Evolutionary conservation across 2,888 invertebrate species (phyloP).

Genomic region (Crossocerus cetratus): DNA sequence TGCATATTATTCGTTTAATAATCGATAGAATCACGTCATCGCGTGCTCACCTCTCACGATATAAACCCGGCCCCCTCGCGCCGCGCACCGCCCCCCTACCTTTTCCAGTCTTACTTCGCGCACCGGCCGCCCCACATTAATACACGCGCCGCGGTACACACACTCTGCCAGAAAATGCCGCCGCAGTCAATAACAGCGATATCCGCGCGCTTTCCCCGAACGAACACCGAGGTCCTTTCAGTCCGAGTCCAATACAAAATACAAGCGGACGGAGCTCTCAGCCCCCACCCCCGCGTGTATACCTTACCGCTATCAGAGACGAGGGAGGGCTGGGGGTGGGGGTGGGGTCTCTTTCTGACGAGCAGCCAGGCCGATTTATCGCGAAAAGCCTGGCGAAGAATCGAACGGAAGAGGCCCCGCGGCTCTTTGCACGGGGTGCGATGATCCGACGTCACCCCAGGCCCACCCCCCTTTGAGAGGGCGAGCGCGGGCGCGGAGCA

Average conservation of each 20-base stretch:
- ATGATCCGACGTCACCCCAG: constrained; percentile 52
- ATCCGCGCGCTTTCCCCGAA: too few relatives aligned
- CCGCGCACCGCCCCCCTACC: constrained; percentile 5
- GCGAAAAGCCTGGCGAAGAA: constrained; percentile 58
- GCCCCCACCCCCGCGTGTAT: too few relatives aligned
- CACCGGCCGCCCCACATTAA: constrained; percentile 43
- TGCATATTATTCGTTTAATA: constrained; percentile 75
- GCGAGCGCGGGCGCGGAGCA: constrained; percentile 27
- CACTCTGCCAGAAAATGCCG: constrained; percentile 26
- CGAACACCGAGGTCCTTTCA: too few relatives aligned
- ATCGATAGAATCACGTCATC: constrained; percentile 75
- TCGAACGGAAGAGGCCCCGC: constrained; percentile 65
- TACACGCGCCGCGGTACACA: constrained; percentile 50
- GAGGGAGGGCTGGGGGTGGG: too few relatives aligned
- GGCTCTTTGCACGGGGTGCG: constrained; percentile 52
- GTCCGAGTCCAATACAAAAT: too few relatives aligned
- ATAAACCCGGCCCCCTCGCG: constrained; percentile 43
- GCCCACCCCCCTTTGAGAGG: constrained; percentile 13
- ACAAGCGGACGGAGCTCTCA: not conserved
- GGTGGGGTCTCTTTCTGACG: too few relatives aligned
- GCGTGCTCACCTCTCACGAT: constrained; percentile 67
- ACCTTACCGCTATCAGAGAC: too few relatives aligned
- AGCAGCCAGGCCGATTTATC: constrained; percentile 60
- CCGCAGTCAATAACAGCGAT: too few relatives aligned
- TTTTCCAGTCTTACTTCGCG: constrained; percentile 54